phyloP scores from a whole-genome alignment of 1,140 invertebrate species.

The Drosophila cardini region DNA sequence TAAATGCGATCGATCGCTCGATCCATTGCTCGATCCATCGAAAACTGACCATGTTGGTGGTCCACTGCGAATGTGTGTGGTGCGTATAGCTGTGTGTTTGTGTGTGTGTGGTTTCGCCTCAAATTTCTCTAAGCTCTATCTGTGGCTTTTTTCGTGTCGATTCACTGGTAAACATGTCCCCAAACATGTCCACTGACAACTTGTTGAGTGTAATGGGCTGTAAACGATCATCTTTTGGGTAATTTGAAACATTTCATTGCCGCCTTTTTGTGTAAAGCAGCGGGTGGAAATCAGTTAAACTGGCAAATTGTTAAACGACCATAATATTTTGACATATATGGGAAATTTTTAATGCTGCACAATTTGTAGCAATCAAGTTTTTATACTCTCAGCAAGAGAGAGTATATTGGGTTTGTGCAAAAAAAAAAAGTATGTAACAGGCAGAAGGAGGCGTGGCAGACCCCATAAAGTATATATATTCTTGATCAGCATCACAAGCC shows the following conservation, averaged over 20 bases:
- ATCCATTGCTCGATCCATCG: conserved; percentile 37
- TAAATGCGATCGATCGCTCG: conserved; percentile 18
- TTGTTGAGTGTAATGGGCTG: conserved; percentile 47
- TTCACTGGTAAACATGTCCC: conserved; percentile 68
- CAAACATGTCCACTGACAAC: conserved; percentile 60
- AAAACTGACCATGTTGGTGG: conserved; percentile 52
- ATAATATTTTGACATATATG: not conserved
- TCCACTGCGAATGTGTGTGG: conserved; percentile 30
- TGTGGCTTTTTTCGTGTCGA: conserved; percentile 73
- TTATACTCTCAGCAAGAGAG: no score
- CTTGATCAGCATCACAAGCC: no score
- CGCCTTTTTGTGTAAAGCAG: conserved; percentile 17
- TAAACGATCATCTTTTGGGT: conserved; percentile 41
- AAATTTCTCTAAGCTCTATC: conserved; percentile 67
- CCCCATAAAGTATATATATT: no score
- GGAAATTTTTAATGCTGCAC: not conserved
- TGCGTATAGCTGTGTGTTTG: conserved; percentile 30
- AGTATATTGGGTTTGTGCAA: no score
- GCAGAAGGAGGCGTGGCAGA: no score
- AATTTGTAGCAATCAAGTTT: conserved; percentile 1
- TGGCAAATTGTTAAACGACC: conserved; percentile 2
- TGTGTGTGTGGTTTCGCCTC: conserved; percentile 48
- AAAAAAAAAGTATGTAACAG: no score
- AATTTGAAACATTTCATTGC: conserved; percentile 23
- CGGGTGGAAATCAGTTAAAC: conserved; percentile 32